Base-by-base conservation (phyloP, 2,888 invertebrate genomes). In the Theretra japonica region DNA sequence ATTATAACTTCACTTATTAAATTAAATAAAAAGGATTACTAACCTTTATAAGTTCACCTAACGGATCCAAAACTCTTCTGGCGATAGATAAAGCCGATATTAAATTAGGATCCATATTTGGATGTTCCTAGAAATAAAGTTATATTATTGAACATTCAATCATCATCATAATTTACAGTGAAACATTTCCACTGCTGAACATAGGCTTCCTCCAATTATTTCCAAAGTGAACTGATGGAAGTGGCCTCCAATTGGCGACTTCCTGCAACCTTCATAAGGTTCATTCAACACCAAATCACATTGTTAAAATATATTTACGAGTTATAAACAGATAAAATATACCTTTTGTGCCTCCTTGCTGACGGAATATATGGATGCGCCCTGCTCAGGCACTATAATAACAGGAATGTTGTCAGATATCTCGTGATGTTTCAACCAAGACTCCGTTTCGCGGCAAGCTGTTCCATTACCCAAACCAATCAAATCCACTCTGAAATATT, bases 321-420 rank as follows among this genome's bases (percentile, higher is more conserved):
- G n/a, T n/a, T n/a, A n/a, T n/a, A n/a, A n/a, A n/a, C n/a, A n/a
- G n/a, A n/a, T n/a, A n/a, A n/a, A n/a, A n/a, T n/a, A n/a, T n/a
- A 95, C 95, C 89, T 96, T 96, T 78, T 96, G 96, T 0, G 98
- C 99, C 86, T 97, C 96, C 65, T 96, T 95, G 77, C 98, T 97
- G 73, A 98, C 97, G 17, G 98, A 98, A 89, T 99, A 99, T 81
- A 98, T 97, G 0, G 98, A 99, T 0, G 98, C 98, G 0, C 99
- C 99, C 83, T 97, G 96, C 90, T 99, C 99, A 70, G 97, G 97
- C 0, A 99, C 97, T 77, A 99, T 98, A 68, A 98, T 96, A 79
- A 97, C 97, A 1, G 96, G 95, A 6, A 97, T 94, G 75, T 95
- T 91, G 11, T 95, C 86, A 4, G 88, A 86, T 68, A 96, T 90